Conservation (phyloP, 2,113 vertebrate species). For the Scophthalmus maximus region DNA sequence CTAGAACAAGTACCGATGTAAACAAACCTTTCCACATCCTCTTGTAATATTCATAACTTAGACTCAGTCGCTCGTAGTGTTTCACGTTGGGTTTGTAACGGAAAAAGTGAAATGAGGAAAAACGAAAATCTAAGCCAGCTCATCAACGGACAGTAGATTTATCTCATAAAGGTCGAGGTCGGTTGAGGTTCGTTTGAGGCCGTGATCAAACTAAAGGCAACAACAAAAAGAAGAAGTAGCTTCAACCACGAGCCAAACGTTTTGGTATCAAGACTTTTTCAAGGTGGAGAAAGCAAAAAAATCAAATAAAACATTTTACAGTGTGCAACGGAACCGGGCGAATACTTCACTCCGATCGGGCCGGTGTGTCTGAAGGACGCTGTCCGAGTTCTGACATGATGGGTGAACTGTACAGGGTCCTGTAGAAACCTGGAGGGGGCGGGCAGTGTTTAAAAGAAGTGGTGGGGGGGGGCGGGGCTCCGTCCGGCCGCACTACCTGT, state of each 20-base stretch:
- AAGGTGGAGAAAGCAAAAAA: background rate
- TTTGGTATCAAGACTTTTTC: constrained; percentile 60
- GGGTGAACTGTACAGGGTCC: constrained; percentile 63
- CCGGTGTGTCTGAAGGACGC: background rate
- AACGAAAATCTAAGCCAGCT: background rate
- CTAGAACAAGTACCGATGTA: constrained; percentile 16
- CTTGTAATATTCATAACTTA: background rate
- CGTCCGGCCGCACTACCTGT: constrained; percentile 90
- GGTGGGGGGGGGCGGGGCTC: background rate
- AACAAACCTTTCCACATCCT: background rate
- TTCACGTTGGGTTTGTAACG: constrained; percentile 1
- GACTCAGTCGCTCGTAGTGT: constrained; percentile 20
- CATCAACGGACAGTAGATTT: background rate
- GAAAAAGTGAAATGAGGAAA: constrained; percentile 30
- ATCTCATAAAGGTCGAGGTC: constrained; percentile 18
- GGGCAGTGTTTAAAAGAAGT: constrained; percentile 43
- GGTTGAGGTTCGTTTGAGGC: constrained; percentile 11
- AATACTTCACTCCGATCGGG: constrained; percentile 91
- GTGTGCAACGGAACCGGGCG: constrained; percentile 54
- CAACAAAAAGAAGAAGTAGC: constrained; percentile 17
- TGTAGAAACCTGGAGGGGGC: constrained; percentile 35
- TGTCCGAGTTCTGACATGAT: constrained; percentile 43
- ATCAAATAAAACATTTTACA: constrained; percentile 31
- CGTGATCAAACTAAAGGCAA: constrained; percentile 19
- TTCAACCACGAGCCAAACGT: constrained; percentile 45